A percentile compares a stretch with the other conserved stretches of the same genome.
Conservation (phyloP, 2,797 vertebrate species). For the Loriculus beryllinus region DNA sequence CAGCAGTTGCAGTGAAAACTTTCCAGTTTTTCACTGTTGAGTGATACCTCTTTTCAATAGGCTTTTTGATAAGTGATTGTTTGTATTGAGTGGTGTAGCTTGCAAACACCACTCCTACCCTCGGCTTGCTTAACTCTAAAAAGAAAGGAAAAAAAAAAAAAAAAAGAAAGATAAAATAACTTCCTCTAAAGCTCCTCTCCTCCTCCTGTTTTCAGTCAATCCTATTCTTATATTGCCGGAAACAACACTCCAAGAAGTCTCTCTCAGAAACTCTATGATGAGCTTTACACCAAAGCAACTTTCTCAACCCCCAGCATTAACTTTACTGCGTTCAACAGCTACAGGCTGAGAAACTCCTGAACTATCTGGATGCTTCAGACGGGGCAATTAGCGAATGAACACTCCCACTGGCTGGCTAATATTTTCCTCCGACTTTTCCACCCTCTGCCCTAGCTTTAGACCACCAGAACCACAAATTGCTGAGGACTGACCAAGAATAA, state of each 20-base stretch:
- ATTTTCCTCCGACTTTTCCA: not conserved
- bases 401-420: not conserved
- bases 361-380: not conserved
- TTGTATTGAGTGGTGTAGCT: not conserved
- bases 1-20: not conserved
- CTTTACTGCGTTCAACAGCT: not conserved
- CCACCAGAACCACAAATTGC: not conserved
- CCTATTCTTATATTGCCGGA: not conserved
- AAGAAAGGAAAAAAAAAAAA: not conserved
- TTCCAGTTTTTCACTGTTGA: not conserved
- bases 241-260: not conserved
- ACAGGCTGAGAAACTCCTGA: not conserved
- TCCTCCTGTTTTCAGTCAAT: not conserved
- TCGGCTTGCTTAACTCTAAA: not conserved
- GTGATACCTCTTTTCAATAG: not conserved
- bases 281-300: not conserved
- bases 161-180: not conserved
- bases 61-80: not conserved
- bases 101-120: not conserved
- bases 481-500: not conserved
- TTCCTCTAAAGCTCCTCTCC: not conserved
- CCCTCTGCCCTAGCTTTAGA: not conserved
- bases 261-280: not conserved
- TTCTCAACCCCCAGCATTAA: not conserved
- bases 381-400: not conserved